A percentile compares a stretch with the other conserved stretches of the same genome.
Conservation (phyloP, 2,797 vertebrate genomes). For the Sciurus carolinensis region DNA sequence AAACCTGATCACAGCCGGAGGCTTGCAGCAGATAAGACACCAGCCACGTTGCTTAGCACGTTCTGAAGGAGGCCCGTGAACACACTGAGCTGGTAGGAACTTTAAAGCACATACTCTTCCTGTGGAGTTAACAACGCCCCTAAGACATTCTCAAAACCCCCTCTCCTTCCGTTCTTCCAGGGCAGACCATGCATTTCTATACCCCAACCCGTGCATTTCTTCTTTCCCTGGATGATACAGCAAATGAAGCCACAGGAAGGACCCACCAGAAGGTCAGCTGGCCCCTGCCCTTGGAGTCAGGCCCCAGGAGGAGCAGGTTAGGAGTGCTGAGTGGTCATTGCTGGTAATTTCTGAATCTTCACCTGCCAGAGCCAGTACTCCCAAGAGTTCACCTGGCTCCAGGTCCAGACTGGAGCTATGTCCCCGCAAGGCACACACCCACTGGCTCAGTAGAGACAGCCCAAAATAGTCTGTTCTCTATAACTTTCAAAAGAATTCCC, state of each 20-base stretch:
- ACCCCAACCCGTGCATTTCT: not conserved
- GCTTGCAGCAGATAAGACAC: not conserved
- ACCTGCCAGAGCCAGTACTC: not conserved
- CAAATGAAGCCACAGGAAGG: not conserved
- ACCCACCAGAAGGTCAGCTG: not conserved
- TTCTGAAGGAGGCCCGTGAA: fast-evolving
- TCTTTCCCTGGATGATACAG: not conserved
- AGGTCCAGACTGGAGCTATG: not conserved
- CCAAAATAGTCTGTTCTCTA: slow-evolving; percentile 54
- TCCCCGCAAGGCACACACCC: not conserved
- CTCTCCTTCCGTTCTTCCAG: not conserved
- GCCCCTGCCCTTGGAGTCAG: not conserved
- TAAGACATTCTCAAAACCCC: not conserved
- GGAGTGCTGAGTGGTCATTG: not conserved
- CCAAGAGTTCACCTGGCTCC: not conserved
- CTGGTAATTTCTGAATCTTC: not conserved
- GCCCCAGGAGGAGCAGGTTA: not conserved
- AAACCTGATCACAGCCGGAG: not conserved
- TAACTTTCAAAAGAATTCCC: slow-evolving; percentile 44
- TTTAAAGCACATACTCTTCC: not conserved
- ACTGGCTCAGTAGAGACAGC: not conserved
- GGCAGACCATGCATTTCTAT: fast-evolving
- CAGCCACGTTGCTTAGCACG: fast-evolving
- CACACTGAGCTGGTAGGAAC: not conserved
- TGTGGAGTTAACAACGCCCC: not conserved